Evolutionary conservation across 2,888 invertebrate genomes (phyloP), one percentile per base, ranked within the genome.

Genomic region (Drosophila helvetica): DNA sequence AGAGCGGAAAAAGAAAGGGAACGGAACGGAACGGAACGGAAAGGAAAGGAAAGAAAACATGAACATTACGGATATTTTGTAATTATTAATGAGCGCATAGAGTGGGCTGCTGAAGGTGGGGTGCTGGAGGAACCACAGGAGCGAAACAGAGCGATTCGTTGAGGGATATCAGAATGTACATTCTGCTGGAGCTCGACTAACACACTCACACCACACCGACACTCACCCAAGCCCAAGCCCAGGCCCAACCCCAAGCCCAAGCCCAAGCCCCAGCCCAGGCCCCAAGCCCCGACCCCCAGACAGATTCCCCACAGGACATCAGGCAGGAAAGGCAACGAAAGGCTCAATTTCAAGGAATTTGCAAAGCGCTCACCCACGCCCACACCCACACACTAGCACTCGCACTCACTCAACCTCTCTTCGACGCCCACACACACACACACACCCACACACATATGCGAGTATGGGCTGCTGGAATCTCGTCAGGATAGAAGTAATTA

Each of bases 401-500:
- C 33, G 5, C 33, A 10, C 33, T 12, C 33, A 33, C 12, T 33
- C 30, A 30, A 30, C 30, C 30, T 4, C 3, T 3, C 33, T 12
- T 12, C 33, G 5, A 33, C 12, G 5, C 33, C 33, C 33, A 33
- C 45, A 51, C 38, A 46, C 56, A 43, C 30, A 50, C 54, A 58
- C 60, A 53, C 60, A 65, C 55, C 58, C 66, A 53, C 55, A 61
- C 66, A 53, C 61, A 65, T 54, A 68, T 19, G 22, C 46, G 33
- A n/a, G 42, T 1, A n/a, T 38, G 38, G 25, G 42, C 45, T 17
- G 53, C 42, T 22, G 61, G 63, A 55, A 67, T 57, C 59, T 42
- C 66, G 66, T 46, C 74, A 68, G 67, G 75, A 75, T 71, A 72
- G 58, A 64, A 72, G 68, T 76, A 76, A 76, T 76, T 76, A 76